phyloP scores from a whole-genome alignment of 2,888 invertebrate species.

The Lepidonotus clava region DNA sequence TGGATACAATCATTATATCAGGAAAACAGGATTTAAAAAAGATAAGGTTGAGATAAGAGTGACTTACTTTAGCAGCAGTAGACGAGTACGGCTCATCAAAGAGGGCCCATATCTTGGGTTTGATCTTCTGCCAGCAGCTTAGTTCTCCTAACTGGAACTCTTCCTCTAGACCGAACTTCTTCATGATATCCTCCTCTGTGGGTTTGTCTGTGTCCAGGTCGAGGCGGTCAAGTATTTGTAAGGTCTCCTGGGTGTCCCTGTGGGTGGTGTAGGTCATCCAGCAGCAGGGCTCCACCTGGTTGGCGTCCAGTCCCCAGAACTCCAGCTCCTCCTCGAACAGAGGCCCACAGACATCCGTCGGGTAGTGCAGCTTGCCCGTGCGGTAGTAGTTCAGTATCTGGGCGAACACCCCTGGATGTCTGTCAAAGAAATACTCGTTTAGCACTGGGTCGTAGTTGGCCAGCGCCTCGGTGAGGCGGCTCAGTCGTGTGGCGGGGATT shows the following conservation, averaged over 20 bases:
- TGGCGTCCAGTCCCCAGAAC: slow-evolving; percentile 96
- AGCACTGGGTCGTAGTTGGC: slow-evolving; percentile 99
- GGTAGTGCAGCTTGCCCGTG: slow-evolving; percentile 99
- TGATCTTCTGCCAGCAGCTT: slow-evolving; percentile 92
- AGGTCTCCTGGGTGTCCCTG: slow-evolving; percentile 98
- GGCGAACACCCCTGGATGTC: slow-evolving; percentile 97
- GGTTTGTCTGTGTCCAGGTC: slow-evolving; percentile 98
- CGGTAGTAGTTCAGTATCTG: slow-evolving; percentile 98
- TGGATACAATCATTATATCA: no score
- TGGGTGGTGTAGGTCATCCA: slow-evolving; percentile 98
- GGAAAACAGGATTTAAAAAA: not conserved
- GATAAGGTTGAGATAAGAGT: not conserved
- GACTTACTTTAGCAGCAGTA: slow-evolving; percentile 94
- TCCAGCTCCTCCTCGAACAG: slow-evolving; percentile 99
- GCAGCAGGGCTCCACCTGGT: slow-evolving; percentile 99
- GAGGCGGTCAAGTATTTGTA: slow-evolving; percentile 97
- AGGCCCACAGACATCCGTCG: slow-evolving; percentile 99
- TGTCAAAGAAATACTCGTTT: slow-evolving; percentile 98
- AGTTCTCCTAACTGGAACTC: slow-evolving; percentile 81
- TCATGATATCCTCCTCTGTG: slow-evolving; percentile 97
- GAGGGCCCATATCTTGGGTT: slow-evolving; percentile 98
- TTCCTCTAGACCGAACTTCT: slow-evolving; percentile 90
- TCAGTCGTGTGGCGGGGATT: slow-evolving; percentile 96
- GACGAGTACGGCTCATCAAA: slow-evolving; percentile 99
- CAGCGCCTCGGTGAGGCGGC: slow-evolving; percentile 95